Evolutionary conservation across 35 echinoderm and acorn worm species (phyloP), one percentile per base, ranked within the genome.

Genomic region (Diadema setosum): DNA sequence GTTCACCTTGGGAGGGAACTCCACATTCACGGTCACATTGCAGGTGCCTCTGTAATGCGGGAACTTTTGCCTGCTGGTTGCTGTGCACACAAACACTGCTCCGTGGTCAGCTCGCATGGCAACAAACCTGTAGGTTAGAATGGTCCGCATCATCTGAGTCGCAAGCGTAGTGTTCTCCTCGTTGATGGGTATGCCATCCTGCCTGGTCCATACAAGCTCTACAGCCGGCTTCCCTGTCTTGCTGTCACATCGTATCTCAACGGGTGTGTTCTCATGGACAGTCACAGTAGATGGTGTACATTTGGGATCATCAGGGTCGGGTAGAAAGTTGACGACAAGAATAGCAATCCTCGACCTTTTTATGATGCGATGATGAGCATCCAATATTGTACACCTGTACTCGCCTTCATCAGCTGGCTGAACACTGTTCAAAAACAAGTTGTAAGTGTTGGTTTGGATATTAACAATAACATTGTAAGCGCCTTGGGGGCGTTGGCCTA

Each of bases 281-380:
- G 73, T 78, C n/a, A 18, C 73, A 41, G 20, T 78, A 2, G 37
- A 24, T 8, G 73, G 73, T 2, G 33, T 39, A 25, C 73, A 78
- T 6, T 41, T 78, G 11, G 73, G 73, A 36, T 78, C 73, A 14
- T 6, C 5, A 0, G 40, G 3, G 37, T 78, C 73, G 44, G 73
- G 73, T 78, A 78, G 73, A 41, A 78, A 78, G 40, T 78, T 78
- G 5, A 78, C 73, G 20, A 78, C 44, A 7, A 78, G 73, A 36
- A 39, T 78, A 41, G 73, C 73, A 2, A 20, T 78, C 40, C 73
- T 39, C 14, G 73, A 78, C 33, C 4, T 14, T 11, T 41, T 33
- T 24, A 78, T 20, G 25, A 78, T 17, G 7, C 9, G 21, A 21
- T 42, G 73, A 20, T 78, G 73, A 25, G 34, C 44, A 1, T 44